Conservation (phyloP, 2,113 vertebrate genomes). For the Eulemur macaco region DNA sequence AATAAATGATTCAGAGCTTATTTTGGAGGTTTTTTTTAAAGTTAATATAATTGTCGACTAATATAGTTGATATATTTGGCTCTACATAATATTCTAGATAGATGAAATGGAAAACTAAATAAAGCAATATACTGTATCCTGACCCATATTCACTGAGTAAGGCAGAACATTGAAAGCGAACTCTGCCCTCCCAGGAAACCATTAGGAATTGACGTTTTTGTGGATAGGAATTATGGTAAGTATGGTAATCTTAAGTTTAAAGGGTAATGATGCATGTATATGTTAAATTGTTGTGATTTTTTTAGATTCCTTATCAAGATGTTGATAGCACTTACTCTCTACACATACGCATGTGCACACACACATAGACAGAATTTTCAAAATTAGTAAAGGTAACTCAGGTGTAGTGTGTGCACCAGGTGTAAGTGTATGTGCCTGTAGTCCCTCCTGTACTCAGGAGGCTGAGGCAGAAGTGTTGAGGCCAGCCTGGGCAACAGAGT, state of each 20-base stretch:
- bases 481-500: too few relatives aligned
- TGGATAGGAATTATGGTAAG: background rate
- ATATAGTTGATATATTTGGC: background rate
- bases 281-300: constrained; percentile 7
- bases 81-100: constrained; percentile 18
- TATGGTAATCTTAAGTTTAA: constrained; percentile 23
- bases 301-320: background rate
- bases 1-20: background rate
- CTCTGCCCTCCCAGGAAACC: too few relatives aligned
- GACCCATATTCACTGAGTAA: background rate
- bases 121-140: background rate
- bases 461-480: too few relatives aligned
- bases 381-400: too few relatives aligned
- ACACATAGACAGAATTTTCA: too few relatives aligned
- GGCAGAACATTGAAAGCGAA: background rate
- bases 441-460: too few relatives aligned
- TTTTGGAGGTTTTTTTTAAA: background rate
- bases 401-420: too few relatives aligned
- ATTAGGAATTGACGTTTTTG: background rate
- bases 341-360: background rate
- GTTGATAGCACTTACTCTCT: background rate
- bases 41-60: background rate
- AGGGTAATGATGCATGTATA: background rate
- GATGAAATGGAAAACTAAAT: constrained; percentile 29
- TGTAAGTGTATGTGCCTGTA: too few relatives aligned